Evolutionary conservation across 2,888 invertebrate genomes (phyloP), one percentile per base, ranked within the genome.

Genomic region (Mesoligia furuncula): DNA sequence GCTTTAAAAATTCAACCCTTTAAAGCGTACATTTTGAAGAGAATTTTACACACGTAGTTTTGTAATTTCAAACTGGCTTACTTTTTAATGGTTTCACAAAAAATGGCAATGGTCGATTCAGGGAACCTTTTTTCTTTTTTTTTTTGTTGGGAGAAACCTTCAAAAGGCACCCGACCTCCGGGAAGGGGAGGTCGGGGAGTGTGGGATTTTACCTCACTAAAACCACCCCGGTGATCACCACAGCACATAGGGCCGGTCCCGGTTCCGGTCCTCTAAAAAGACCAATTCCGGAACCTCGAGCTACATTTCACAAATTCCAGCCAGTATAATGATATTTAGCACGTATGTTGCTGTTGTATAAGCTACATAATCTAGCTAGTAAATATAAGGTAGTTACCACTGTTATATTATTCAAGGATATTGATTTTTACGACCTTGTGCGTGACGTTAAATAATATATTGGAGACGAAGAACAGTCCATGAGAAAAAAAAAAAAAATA

Each of bases 1-100:
- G 31, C 75, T 75, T 84, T 36, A 86, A 80, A 79, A 84, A 75
- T 80, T 84, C 77, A 86, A 68, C 73, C 64, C 79, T 61, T 65
- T 85, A 75, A 70, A 79, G 80, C 24, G n/a, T 79, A 69, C 54
- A 59, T 68, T 73, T 77, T 68, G 70, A 65, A 77, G 27, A 59
- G 62, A 85, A 67, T 73, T 68, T 67, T 62, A 68, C 48, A 82
- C 64, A 80, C 45, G 85, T 45, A 66, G 24, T 66, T 20, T 48
- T 57, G 45, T 83, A 70, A 83, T 78, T 81, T 69, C 9, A 51
- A 59, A 81, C 57, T 45, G 45, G 27, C 20, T 78, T 66, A 67
- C 45, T 71, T 78, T 80, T 77, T 67, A 71, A 77, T 77, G 66
- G 68, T 45, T 64, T 57, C n/a, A 66, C 13, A 51, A 65, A 59